Evolutionary conservation across 2,888 invertebrate species (phyloP).

Genomic region (Cheilosia pagana): DNA sequence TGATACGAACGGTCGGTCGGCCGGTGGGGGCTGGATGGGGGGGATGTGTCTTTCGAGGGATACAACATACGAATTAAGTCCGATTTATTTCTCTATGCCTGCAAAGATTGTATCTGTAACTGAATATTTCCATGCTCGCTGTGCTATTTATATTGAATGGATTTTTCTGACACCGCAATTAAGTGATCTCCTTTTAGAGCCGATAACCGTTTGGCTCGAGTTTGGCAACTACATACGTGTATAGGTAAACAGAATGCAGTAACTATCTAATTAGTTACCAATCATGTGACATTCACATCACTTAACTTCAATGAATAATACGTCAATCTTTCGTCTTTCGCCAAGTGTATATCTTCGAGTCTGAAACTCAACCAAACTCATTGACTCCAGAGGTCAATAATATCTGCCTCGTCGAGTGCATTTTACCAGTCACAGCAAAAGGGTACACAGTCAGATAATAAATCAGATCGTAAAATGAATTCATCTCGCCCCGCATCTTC

Average conservation of each 20-base stretch:
- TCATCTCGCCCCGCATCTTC: constrained; percentile 22
- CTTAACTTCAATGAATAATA: constrained; percentile 71
- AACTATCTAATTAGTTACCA: constrained; percentile 69
- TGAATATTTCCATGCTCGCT: constrained; percentile 24
- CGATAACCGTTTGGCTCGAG: not conserved
- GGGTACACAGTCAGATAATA: constrained; percentile 24
- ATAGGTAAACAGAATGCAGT: constrained; percentile 55
- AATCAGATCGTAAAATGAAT: constrained; percentile 37
- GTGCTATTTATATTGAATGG: constrained; percentile 6
- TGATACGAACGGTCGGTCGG: constrained; percentile 16
- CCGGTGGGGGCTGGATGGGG: too few species aligned
- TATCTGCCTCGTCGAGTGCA: constrained; percentile 65
- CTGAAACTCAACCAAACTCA: constrained; percentile 66
- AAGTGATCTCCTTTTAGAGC: not conserved
- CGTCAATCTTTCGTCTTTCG: constrained; percentile 62
- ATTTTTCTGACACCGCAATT: constrained; percentile 6
- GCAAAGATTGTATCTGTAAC: constrained; percentile 61
- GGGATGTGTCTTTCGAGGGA: constrained; percentile 42
- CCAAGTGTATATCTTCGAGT: constrained; percentile 46
- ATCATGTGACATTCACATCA: constrained; percentile 74
- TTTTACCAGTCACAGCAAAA: constrained; percentile 43
- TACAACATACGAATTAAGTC: constrained; percentile 47
- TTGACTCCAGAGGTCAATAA: constrained; percentile 71
- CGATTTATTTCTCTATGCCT: constrained; percentile 64
- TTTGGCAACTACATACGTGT: not conserved